These are phyloP conservation scores for Xenopus borealis DNA, from an alignment of 2,113 vertebrate genomes.

Conservation along the genomic window DNA sequence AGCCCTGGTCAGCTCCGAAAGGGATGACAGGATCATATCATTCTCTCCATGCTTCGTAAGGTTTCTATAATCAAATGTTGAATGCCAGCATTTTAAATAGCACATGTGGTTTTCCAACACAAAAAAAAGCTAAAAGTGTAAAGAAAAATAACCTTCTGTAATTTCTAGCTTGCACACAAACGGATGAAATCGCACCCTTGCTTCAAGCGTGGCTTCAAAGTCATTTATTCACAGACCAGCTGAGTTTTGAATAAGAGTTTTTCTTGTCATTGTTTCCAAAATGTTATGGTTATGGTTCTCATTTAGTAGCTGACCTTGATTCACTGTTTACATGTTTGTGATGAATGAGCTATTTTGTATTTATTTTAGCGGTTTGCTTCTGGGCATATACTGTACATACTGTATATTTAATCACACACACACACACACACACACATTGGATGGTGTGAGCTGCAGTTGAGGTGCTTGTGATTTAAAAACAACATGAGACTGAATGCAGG, in stretches of 20 bases:
- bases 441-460: too few relatives aligned
- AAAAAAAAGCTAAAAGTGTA: conserved; percentile 3
- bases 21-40: conserved; percentile 34
- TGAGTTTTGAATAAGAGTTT: conserved; percentile 9
- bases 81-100: conserved; percentile 31
- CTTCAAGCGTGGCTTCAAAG: conserved; percentile 11
- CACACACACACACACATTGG: too few relatives aligned
- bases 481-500: too few relatives aligned
- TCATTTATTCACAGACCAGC: conserved; percentile 13
- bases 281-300: too few relatives aligned
- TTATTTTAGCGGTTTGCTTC: too few relatives aligned
- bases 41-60: conserved; percentile 47
- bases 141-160: conserved; percentile 16
- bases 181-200: conserved; percentile 1
- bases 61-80: conserved; percentile 46
- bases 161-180: neutral
- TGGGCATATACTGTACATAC: too few relatives aligned
- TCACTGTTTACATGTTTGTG: too few relatives aligned
- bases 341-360: too few relatives aligned
- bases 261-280: neutral
- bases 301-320: too few relatives aligned
- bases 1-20: conserved; percentile 50
- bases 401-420: too few relatives aligned
- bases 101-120: conserved; percentile 27
- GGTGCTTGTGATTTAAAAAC: too few relatives aligned